These are phyloP conservation scores for Lochmaea crataegi DNA, from an alignment of 2,888 invertebrate species.

Conservation along the genomic window DNA sequence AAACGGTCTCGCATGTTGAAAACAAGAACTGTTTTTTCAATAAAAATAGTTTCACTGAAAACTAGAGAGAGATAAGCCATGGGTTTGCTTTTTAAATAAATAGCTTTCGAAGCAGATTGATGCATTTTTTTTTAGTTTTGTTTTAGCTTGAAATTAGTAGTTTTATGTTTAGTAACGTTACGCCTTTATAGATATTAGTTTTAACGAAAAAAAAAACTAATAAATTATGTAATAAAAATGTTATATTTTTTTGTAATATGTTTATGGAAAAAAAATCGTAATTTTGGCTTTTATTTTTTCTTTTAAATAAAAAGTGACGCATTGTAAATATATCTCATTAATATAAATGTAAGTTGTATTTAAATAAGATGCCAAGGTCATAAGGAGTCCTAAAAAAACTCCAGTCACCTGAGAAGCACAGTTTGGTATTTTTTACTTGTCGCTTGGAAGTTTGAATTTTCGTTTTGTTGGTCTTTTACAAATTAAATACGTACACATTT, in stretches of 20 bases:
- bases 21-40: neutral
- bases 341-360: constrained; percentile 1
- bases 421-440: constrained; percentile 3
- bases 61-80: neutral
- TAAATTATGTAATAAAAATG: constrained; percentile 2
- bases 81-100: constrained; percentile 28
- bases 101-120: constrained; percentile 42
- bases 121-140: constrained; percentile 35
- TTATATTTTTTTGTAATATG: constrained; percentile 8
- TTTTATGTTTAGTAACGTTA: constrained; percentile 28
- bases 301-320: constrained; percentile 15
- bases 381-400: constrained; percentile 35
- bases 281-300: constrained; percentile 13
- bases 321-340: neutral
- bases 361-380: constrained; percentile 38
- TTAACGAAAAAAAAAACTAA: constrained; percentile 8
- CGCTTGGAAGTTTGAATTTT: constrained; percentile 5
- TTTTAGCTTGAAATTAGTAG: constrained; percentile 35
- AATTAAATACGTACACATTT: neutral
- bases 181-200: constrained; percentile 17
- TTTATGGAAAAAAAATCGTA: constrained; percentile 2
- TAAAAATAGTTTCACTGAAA: neutral
- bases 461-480: constrained; percentile 2
- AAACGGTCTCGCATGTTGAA: neutral
- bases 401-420: constrained; percentile 29